These are phyloP conservation scores for Sebastes nivosus DNA, from an alignment of 2,797 vertebrate species.

Conservation along the genomic window DNA sequence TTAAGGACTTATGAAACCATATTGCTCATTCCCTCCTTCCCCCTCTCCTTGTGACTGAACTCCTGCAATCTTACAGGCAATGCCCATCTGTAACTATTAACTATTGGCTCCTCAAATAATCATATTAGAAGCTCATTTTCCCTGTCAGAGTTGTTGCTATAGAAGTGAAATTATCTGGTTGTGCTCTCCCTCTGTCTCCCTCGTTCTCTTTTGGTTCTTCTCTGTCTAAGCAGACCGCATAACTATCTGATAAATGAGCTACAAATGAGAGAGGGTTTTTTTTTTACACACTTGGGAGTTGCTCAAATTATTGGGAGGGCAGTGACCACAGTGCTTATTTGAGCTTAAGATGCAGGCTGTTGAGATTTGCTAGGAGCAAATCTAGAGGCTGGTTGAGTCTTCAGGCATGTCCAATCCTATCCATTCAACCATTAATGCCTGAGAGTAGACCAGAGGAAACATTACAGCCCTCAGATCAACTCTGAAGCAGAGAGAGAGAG, in stretches of 20 bases:
- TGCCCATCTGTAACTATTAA: conserved; percentile 64
- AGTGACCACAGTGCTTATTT: conserved; percentile 70
- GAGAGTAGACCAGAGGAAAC: conserved; percentile 75
- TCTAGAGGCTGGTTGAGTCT: conserved; percentile 72
- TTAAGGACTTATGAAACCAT: conserved; percentile 62
- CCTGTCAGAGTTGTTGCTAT: conserved; percentile 24
- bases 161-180: conserved; percentile 40
- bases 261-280: conserved; percentile 49
- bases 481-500: conserved; percentile 33
- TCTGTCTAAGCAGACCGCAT: conserved; percentile 37
- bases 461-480: conserved; percentile 70
- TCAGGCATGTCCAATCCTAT: conserved; percentile 79
- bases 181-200: background rate
- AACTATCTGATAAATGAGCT: conserved; percentile 62
- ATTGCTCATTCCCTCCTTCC: conserved; percentile 49
- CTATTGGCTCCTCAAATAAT: conserved; percentile 53
- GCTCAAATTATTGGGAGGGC: conserved; percentile 63
- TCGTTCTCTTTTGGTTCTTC: background rate
- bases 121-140: conserved; percentile 41
- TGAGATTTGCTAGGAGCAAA: conserved; percentile 66
- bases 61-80: conserved; percentile 50
- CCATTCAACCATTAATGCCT: conserved; percentile 83
- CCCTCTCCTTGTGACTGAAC: conserved; percentile 5
- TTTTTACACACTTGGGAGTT: conserved; percentile 58
- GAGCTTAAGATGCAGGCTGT: conserved; percentile 72